A percentile compares a stretch with the other conserved stretches of the same genome.
Evolutionary conservation across 2,888 invertebrate genomes (phyloP).

Genomic region (Dicranocentrus wangi): DNA sequence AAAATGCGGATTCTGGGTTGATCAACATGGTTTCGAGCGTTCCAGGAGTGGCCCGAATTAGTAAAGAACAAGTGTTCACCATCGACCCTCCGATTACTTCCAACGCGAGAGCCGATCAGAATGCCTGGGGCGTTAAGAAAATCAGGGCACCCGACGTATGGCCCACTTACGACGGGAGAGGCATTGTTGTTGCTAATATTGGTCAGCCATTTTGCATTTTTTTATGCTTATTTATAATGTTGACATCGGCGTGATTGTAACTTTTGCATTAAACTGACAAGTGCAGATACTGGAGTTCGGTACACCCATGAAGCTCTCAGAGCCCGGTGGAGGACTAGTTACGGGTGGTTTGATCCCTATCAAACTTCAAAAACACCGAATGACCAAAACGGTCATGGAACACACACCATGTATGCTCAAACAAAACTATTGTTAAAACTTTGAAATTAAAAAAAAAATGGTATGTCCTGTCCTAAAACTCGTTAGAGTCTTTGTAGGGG

Average conservation of each 20-base stretch:
- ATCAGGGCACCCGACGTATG: slow-evolving; percentile 36
- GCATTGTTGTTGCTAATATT: slow-evolving; percentile 35
- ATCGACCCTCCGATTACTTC: not conserved
- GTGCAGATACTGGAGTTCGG: slow-evolving; percentile 48
- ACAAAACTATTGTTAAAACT: no score
- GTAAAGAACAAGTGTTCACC: slow-evolving; percentile 12
- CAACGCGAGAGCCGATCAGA: no score
- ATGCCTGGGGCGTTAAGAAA: slow-evolving; percentile 29
- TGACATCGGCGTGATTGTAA: no score
- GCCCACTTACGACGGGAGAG: slow-evolving; percentile 17
- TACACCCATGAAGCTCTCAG: slow-evolving; percentile 44
- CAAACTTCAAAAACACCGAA: slow-evolving; percentile 12
- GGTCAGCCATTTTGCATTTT: slow-evolving; percentile 23
- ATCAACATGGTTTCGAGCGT: not conserved
- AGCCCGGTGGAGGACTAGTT: slow-evolving; percentile 17
- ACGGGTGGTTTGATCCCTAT: slow-evolving; percentile 51
- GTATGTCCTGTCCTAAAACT: no score
- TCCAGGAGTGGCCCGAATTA: slow-evolving; percentile 30
- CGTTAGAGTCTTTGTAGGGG: no score
- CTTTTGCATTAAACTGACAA: no score
- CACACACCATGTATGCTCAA: slow-evolving; percentile 32
- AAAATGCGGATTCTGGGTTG: not conserved
- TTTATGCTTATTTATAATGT: no score
- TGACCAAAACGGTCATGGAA: slow-evolving; percentile 48
- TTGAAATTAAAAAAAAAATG: no score